Base-by-base conservation (phyloP, 2,113 vertebrate genomes). In the Pavo muticus region DNA sequence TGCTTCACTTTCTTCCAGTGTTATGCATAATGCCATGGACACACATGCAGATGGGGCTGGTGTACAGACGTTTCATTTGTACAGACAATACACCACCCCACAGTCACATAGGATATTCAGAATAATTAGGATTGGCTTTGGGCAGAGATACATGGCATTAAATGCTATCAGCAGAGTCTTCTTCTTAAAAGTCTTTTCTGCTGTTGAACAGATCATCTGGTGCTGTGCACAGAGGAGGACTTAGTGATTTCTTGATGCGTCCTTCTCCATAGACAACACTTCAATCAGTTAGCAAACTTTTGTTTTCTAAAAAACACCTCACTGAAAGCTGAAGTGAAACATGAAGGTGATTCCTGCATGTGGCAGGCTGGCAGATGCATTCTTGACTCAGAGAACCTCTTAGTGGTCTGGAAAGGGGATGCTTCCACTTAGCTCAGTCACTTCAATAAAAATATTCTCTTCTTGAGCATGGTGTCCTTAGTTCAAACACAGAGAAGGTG, bases 11-110 rank as follows among this genome's bases (percentile, higher is more conserved):
- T n/a, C 18, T 75, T 27, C 10, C n/a, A 42, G 16, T 40, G 39
- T 9, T 30, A 24, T 42, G 39, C n/a, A 23, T 74, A 60, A 67
- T 15, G 24, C 25, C 8, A 16, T 0, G 0, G 27, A 47, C 14
- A 65, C 14, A 18, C 30, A 24, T 50, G n/a, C 27, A 3, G 8
- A 23, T 24, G 9, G 14, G 78, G 13, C 19, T 19, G 14, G 19
- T 14, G 24, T 18, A 57, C 23, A 29, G 27, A 29, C 2, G 20
- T 68, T 74, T 18, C 44, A 2, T 65, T 72, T 76, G 27, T 47
- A n/a, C 6, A 65, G 44, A 32, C 7, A 42, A 64, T 45, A 75
- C 81, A 50, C 5, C 4, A 17, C 37, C 14, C 59, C 32, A 9
- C 48, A 9, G 7, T 72, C 13, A 73, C 27, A 24, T 0, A 25